Evolutionary conservation across 2,888 invertebrate genomes (phyloP).

Genomic region (Drosophila limbata): DNA sequence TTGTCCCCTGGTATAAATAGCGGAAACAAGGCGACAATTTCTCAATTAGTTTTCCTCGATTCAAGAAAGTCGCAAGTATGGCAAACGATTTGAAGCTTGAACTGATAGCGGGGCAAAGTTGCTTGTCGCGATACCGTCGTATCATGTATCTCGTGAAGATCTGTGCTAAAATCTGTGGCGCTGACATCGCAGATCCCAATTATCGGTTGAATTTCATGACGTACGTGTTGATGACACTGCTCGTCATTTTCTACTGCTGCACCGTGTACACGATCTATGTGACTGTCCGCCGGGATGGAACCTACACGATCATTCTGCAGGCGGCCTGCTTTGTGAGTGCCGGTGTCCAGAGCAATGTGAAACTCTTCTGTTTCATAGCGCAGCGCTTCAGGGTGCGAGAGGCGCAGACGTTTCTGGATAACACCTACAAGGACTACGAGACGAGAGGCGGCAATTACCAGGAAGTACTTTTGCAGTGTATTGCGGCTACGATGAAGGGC

Average conservation of each 20-base stretch:
- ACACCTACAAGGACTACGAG: conserved; percentile 49
- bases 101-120: neutral
- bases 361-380: conserved; percentile 8
- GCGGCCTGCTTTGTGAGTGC: conserved; percentile 41
- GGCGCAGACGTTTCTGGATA: conserved; percentile 14
- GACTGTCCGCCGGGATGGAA: conserved; percentile 29
- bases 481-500: conserved; percentile 3
- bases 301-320: conserved; percentile 50
- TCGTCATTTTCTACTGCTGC: conserved; percentile 25
- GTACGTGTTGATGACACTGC: conserved; percentile 9
- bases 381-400: conserved; percentile 6
- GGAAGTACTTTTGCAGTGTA: conserved; percentile 23
- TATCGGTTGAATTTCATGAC: conserved; percentile 33
- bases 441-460: conserved; percentile 22
- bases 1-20: conserved; percentile 17
- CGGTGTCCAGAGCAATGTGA: conserved; percentile 23
- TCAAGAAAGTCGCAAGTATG: neutral
- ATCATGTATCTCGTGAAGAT: conserved; percentile 3
- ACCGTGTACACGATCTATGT: conserved; percentile 58
- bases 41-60: neutral
- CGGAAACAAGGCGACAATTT: neutral
- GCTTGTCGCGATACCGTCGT: conserved; percentile 13
- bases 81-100: neutral
- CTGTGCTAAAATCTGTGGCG: conserved; percentile 26
- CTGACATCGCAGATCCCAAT: conserved; percentile 28